Percentiles rank a stretch among this genome's conserved stretches.
Conservation (phyloP, 2,113 vertebrate species). For the Ailurus styani region DNA sequence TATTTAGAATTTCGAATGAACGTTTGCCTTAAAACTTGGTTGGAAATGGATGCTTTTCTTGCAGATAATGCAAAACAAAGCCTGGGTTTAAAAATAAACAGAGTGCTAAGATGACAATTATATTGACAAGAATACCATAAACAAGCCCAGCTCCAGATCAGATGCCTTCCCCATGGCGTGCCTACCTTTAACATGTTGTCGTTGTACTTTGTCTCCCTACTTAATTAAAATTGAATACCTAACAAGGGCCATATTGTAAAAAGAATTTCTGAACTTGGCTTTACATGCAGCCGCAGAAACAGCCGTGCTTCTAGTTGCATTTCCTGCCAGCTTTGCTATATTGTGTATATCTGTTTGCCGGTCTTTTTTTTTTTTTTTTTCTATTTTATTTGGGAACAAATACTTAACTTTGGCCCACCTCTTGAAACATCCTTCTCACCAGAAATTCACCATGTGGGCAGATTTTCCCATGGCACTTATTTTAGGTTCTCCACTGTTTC, state of each 20-base stretch:
- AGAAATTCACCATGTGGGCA: background rate
- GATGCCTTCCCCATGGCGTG: background rate
- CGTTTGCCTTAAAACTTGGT: background rate
- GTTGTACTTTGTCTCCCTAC: background rate
- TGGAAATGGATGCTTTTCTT: background rate
- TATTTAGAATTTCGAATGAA: conserved; percentile 11
- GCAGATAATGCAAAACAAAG: background rate
- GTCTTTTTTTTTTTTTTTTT: too few relatives aligned
- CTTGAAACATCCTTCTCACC: background rate
- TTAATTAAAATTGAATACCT: conserved; percentile 37
- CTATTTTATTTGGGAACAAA: background rate
- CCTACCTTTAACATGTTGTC: background rate
- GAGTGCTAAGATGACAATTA: background rate
- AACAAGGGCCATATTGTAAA: conserved; percentile 11
- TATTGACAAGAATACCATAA: conserved; percentile 21
- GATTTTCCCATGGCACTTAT: background rate
- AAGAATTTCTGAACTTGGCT: conserved; percentile 11
- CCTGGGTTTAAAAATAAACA: conserved; percentile 45
- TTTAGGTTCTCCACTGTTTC: background rate
- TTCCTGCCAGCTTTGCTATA: background rate
- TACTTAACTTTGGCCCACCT: background rate
- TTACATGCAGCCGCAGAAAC: background rate
- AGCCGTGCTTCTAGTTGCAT: background rate
- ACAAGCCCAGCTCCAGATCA: background rate
- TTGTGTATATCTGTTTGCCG: conserved; percentile 6